Base-by-base conservation (phyloP, 2,113 vertebrate species). In the Tenebrosternarchus preto region DNA sequence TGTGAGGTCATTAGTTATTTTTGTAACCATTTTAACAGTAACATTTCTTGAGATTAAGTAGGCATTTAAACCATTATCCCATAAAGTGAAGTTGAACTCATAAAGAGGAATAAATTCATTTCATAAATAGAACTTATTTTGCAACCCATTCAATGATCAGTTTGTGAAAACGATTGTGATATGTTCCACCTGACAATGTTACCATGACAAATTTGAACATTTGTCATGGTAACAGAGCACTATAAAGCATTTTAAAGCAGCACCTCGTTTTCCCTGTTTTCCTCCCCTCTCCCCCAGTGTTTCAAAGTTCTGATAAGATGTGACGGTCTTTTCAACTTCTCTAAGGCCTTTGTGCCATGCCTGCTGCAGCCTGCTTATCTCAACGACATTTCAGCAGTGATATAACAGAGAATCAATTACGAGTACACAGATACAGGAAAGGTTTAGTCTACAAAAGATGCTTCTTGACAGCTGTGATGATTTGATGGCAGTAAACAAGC, bases 391-490 rank as follows among this genome's bases (percentile, higher is more conserved):
- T 87, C 73, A 82, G 84, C 78, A 82, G 84, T 73, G 83, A 91
- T 91, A 91, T 87, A 92, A 92, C 92, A 91, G 84, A 89, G 90
- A 93, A 93, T 93, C 90, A 92, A 93, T 94, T 92, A 92, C 87
- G 87, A 90, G 86, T 90, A 90, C 89, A 90, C 88, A 90, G 90
- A 92, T 88, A 90, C 80, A 88, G 50, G 77, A 87, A 90, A 90
- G 89, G 88, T 91, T 92, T 91, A 89, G 86, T 84, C 83, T 81
- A 87, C 86, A 87, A 87, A 91, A 90, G 84, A 90, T 88, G 89
- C 86, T 88, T 87, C 84, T 88, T 90, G 90, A 91, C 91, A 92
- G 87, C 87, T 85, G 17, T 89, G 88, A 89, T 91, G 89, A 92
- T 92, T 85, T 88, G 87, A 89, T 87, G 87, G 85, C 56, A 57